Percentiles rank a stretch among this genome's conserved stretches.
Conservation (phyloP, 1,140 invertebrate genomes). For the Limonius californicus region DNA sequence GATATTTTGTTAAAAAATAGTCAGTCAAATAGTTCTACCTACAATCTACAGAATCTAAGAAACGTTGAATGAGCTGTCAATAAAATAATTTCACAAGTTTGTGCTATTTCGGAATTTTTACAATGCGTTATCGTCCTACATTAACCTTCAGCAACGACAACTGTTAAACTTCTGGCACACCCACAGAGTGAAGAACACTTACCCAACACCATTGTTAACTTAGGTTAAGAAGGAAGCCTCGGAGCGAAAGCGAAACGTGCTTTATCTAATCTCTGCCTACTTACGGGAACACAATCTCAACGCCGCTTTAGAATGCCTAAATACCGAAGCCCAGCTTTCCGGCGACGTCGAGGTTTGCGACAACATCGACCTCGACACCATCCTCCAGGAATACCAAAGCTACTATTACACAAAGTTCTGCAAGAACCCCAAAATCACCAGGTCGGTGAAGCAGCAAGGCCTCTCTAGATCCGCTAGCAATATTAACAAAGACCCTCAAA, state of each 20-base stretch:
- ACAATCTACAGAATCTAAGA: no score
- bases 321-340: conserved; percentile 65
- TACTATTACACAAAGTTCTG: conserved; percentile 84
- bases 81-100: no score
- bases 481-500: background rate
- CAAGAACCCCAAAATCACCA: conserved; percentile 77
- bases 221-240: conserved; percentile 53
- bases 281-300: conserved; percentile 68
- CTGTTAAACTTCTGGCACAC: no score
- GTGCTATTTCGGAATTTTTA: no score
- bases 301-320: conserved; percentile 58
- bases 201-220: background rate
- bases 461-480: background rate
- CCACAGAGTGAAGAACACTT: no score
- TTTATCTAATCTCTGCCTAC: conserved; percentile 76
- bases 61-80: no score
- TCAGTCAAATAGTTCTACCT: no score
- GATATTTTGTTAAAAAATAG: no score
- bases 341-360: conserved; percentile 77
- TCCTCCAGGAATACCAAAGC: conserved; percentile 83
- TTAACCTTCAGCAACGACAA: no score
- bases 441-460: background rate
- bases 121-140: no score
- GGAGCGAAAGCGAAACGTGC: conserved; percentile 65
- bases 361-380: conserved; percentile 83